Evolutionary conservation across 2,888 invertebrate genomes (phyloP).

Genomic region (Drosophila koepferae): DNA sequence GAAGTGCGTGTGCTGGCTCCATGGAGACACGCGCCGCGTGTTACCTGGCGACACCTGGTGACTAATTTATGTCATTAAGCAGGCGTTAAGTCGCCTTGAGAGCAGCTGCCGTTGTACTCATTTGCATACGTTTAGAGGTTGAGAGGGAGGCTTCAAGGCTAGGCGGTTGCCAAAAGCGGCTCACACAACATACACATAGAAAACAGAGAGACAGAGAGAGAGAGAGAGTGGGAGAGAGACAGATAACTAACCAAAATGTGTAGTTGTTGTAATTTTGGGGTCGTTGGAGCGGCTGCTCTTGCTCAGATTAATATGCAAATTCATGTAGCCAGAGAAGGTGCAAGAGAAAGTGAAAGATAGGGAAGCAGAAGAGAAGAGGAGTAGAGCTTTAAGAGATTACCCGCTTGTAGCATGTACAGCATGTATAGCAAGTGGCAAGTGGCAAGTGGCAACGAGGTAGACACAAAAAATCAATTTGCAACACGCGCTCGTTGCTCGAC

Average conservation of each 20-base stretch:
- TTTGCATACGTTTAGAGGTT: conserved; percentile 64
- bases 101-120: conserved; percentile 67
- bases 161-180: conserved; percentile 55
- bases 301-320: conserved; percentile 76
- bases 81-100: conserved; percentile 77
- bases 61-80: conserved; percentile 83
- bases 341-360: not conserved
- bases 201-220: conserved; percentile 5
- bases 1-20: conserved; percentile 54
- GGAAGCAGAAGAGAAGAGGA: conserved; percentile 6
- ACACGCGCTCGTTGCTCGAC: conserved; percentile 33
- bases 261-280: conserved; percentile 72
- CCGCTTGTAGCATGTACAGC: conserved; percentile 20
- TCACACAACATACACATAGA: conserved; percentile 16
- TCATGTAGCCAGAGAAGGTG: conserved; percentile 31
- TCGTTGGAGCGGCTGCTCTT: conserved; percentile 45
- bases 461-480: conserved; percentile 71
- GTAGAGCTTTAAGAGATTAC: conserved; percentile 56
- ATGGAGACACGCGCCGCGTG: not conserved
- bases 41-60: conserved; percentile 70
- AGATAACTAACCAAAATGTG: conserved; percentile 81
- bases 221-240: conserved; percentile 44
- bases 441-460: conserved; percentile 20
- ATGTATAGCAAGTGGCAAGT: conserved; percentile 11
- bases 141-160: not conserved